These are phyloP conservation scores for Asbolus verrucosus DNA, from an alignment of 1,140 invertebrate genomes.

Conservation along the genomic window DNA sequence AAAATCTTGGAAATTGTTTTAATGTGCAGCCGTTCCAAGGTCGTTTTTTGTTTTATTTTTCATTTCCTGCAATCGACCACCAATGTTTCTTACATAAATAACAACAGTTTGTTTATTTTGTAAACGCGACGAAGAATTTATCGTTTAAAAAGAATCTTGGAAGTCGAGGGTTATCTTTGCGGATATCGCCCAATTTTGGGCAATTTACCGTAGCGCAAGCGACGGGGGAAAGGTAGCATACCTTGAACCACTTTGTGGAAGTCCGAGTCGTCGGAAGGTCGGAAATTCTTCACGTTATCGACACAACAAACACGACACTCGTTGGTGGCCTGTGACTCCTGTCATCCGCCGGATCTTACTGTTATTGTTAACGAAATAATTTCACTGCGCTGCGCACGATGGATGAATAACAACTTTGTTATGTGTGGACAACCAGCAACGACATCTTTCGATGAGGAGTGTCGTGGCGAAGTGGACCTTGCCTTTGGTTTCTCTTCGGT, in stretches of 20 bases:
- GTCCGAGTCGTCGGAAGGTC: too few species aligned
- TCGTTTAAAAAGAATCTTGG: too few species aligned
- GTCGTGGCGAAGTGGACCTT: background rate
- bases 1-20: too few species aligned
- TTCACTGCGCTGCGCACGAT: conserved; percentile 23
- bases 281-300: background rate
- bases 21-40: background rate
- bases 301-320: background rate
- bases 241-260: too few species aligned
- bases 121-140: too few species aligned
- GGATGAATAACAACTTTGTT: background rate
- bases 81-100: too few species aligned
- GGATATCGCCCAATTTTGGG: too few species aligned
- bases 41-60: background rate
- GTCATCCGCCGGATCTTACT: conserved; percentile 37
- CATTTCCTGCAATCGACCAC: too few species aligned
- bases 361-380: conserved; percentile 33
- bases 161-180: too few species aligned
- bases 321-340: background rate
- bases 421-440: conserved; percentile 2
- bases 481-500: conserved; percentile 28
- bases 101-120: too few species aligned
- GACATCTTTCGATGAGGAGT: conserved; percentile 9
- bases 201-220: too few species aligned
- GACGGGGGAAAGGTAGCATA: background rate